Conservation (phyloP, 1,140 invertebrate genomes). For the Thaumetopoea pityocampa region DNA sequence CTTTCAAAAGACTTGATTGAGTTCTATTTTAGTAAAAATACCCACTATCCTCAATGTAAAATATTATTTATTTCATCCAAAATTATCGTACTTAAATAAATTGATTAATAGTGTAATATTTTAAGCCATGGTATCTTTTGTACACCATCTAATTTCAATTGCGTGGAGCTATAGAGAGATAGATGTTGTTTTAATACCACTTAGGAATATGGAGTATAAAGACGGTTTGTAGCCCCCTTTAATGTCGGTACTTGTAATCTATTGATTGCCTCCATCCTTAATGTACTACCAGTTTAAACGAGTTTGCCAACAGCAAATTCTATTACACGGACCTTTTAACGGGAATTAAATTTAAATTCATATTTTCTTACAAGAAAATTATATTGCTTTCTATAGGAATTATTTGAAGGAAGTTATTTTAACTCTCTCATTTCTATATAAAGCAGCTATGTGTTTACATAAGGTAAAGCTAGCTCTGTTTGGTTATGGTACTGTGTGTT, state of each 20-base stretch:
- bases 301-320: not conserved
- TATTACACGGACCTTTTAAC: slow-evolving; percentile 6
- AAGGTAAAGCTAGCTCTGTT: slow-evolving; percentile 8
- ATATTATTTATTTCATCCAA: too few species aligned
- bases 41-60: too few species aligned
- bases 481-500: slow-evolving; percentile 4
- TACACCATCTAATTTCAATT: not conserved
- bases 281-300: slow-evolving; percentile 7
- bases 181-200: too few species aligned
- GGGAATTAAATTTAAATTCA: slow-evolving; percentile 17
- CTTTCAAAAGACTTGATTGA: too few species aligned
- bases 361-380: slow-evolving; percentile 6
- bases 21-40: too few species aligned
- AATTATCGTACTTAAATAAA: too few species aligned
- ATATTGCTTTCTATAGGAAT: slow-evolving; percentile 1
- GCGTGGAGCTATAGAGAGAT: slow-evolving; percentile 5
- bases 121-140: too few species aligned
- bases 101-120: too few species aligned
- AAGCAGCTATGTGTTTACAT: slow-evolving; percentile 3
- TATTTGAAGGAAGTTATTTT: slow-evolving; percentile 2
- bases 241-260: slow-evolving; percentile 11
- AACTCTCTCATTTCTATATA: not conserved
- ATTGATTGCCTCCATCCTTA: slow-evolving; percentile 11
- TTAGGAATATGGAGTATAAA: not conserved
- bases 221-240: slow-evolving; percentile 2